phyloP scores from a whole-genome alignment of 2,797 vertebrate genomes.

The Rhinogobio ventralis region DNA sequence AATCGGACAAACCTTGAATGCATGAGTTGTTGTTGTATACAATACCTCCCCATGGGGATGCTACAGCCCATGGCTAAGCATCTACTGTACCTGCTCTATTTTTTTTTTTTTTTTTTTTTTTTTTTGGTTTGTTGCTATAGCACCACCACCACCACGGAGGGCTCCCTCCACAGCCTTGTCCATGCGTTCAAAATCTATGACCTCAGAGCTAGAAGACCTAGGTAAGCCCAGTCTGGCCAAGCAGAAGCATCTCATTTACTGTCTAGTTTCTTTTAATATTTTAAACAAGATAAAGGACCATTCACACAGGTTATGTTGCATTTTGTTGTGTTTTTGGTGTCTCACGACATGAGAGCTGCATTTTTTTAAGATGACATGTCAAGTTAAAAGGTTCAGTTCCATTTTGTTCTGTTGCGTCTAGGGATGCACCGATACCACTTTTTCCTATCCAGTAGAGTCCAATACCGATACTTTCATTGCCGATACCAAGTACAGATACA shows the following conservation, averaged over 20 bases:
- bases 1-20: neutral
- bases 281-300: neutral
- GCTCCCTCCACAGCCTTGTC: slow-evolving; percentile 90
- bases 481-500: no score
- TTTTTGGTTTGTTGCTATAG: slow-evolving; percentile 67
- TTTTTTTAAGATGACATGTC: neutral
- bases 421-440: no score
- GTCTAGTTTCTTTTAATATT: neutral
- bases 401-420: neutral
- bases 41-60: slow-evolving; percentile 9
- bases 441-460: no score
- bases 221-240: slow-evolving; percentile 77
- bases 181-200: slow-evolving; percentile 92
- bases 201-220: slow-evolving; percentile 91
- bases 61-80: slow-evolving; percentile 30
- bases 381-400: neutral
- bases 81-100: slow-evolving; percentile 38
- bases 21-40: slow-evolving; percentile 5
- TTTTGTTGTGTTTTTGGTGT: neutral
- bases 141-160: slow-evolving; percentile 86
- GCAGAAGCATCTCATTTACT: slow-evolving; percentile 21
- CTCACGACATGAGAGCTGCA: no score
- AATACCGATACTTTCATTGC: no score
- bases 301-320: neutral
- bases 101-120: slow-evolving; percentile 10